These are phyloP conservation scores for Aldrovandia affinis DNA, from an alignment of 2,797 vertebrate genomes.

Conservation along the genomic window DNA sequence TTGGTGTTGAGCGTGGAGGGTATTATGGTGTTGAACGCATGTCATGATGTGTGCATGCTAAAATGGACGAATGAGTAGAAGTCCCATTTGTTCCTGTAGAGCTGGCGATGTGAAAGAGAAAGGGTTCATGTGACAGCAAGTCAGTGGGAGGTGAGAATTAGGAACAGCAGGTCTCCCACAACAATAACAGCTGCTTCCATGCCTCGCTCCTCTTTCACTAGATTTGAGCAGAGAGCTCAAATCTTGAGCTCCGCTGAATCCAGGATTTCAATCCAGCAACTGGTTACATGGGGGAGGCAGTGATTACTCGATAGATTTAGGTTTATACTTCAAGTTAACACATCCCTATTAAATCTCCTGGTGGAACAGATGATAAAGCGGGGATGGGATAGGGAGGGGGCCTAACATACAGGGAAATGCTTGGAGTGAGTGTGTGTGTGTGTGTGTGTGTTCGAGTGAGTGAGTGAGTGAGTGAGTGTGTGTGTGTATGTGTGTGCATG, in stretches of 20 bases:
- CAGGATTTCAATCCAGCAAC: too few relatives aligned
- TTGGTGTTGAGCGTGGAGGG: too few relatives aligned
- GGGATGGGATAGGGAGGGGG: too few relatives aligned
- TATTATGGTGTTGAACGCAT: too few relatives aligned
- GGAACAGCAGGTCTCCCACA: background rate
- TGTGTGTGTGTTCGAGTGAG: background rate
- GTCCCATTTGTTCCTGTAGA: background rate
- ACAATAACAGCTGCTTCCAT: slow-evolving; percentile 38
- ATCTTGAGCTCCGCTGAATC: too few relatives aligned
- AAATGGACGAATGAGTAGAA: background rate
- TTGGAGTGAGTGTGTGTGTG: too few relatives aligned
- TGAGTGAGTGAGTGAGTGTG: background rate
- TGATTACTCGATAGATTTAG: too few relatives aligned
- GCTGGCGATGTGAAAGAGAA: background rate
- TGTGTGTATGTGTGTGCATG: background rate
- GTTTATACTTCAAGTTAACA: too few relatives aligned
- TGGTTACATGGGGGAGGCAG: too few relatives aligned
- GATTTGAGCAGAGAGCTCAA: slow-evolving; percentile 41
- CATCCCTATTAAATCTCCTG: too few relatives aligned
- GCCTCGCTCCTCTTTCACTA: slow-evolving; percentile 33
- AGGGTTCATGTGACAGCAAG: background rate
- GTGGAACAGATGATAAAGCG: too few relatives aligned
- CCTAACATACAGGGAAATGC: too few relatives aligned
- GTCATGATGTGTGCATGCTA: background rate
- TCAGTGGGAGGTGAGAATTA: background rate